Base-by-base conservation (phyloP, 2,888 invertebrate species). In the Cheilosia soror region DNA sequence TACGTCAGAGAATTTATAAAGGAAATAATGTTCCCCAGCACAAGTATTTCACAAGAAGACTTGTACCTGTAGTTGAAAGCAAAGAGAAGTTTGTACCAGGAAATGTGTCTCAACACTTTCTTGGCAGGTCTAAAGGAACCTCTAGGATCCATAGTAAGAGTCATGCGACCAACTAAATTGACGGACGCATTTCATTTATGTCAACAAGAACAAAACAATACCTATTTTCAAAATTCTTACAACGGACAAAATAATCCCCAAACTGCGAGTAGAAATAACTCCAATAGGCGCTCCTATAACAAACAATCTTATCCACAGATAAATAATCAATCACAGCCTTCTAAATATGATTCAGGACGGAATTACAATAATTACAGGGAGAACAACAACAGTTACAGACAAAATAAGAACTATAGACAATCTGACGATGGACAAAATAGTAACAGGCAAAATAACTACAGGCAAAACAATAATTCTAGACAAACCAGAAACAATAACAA, bases 31-130 rank as follows among this genome's bases (percentile, higher is more conserved):
- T 9, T 33, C 33, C 33, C 33, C 9, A 33, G 9, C 9, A 9
- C 33, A 33, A 33, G n/a, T 31, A 37, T 60, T 37, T 47, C 57
- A 20, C 27, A 20, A 27, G 78, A 73, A 25, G 44, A 51, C 51
- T 77, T 63, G 7, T 11, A 7, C 76, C 57, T 37, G 78, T 88
- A 6, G 71, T 80, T 29, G 37, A 4, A 4, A 31, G 31, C 87
- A n/a, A 88, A 88, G 49, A 47, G n/a, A 20, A 20, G 15, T 25
- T 49, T 88, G 2, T 86, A 87, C 47, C 53, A 68, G 11, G 87
- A 88, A 65, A 88, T 88, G 87, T 87, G 86, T 15, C 69, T 88
- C 7, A 87, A 88, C 44, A 55, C 77, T 9, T 88, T 88, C 62
- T 47, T 88, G 11, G 73, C 73, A 2, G 87, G 87, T 15, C 62